Evolutionary conservation across 30 jellyfish, hydroid and myxozoan species (phyloP).

Genomic region (Chrysaora quinquecirrha): DNA sequence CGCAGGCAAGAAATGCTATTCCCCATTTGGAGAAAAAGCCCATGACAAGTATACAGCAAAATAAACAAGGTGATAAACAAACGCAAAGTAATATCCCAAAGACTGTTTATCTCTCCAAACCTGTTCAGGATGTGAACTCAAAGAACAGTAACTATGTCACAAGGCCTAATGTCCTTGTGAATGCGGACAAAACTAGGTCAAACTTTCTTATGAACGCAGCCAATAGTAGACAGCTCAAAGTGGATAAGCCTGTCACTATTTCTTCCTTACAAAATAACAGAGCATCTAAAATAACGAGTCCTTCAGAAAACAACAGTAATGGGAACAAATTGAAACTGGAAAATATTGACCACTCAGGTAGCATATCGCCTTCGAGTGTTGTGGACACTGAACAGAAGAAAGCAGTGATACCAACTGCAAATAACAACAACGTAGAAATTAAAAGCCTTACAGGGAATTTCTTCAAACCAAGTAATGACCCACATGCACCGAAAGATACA

Average conservation of each 20-base stretch:
- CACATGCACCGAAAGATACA: too few relatives aligned
- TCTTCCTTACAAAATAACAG: background rate
- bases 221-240: too few relatives aligned
- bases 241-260: background rate
- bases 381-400: background rate
- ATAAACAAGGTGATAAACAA: background rate
- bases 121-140: background rate
- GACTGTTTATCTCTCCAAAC: background rate
- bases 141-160: too few relatives aligned
- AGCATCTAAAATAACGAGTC: background rate
- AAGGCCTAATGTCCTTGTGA: too few relatives aligned
- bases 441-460: background rate
- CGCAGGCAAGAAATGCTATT: constrained; percentile 10
- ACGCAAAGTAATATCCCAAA: background rate
- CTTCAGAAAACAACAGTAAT: background rate
- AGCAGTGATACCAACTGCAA: background rate
- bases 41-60: background rate
- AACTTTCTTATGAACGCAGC: background rate
- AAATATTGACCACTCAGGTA: background rate
- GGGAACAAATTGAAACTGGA: too few relatives aligned
- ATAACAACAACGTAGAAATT: background rate
- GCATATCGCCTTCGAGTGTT: background rate
- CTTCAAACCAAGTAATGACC: background rate
- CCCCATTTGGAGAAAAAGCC: constrained; percentile 20
- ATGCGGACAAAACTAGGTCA: background rate